Conservation (phyloP, 2,797 vertebrate genomes). For the Trichosurus vulpecula region DNA sequence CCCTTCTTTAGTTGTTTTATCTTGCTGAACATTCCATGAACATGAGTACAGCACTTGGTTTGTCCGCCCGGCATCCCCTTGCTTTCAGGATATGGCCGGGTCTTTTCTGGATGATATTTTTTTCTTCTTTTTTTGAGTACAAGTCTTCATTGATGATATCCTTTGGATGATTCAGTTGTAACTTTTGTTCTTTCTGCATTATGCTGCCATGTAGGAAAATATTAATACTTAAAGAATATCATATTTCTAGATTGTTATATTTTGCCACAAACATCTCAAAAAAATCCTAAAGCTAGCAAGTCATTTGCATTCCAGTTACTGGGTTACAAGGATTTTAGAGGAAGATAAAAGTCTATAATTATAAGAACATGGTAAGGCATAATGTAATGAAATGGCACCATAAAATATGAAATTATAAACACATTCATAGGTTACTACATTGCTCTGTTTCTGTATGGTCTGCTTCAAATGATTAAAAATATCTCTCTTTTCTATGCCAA, state of each 20-base stretch:
- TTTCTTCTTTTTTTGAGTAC: neutral
- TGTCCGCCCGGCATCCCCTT: neutral
- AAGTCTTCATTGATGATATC: neutral
- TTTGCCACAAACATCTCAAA: neutral
- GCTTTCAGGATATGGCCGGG: neutral
- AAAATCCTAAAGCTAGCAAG: neutral
- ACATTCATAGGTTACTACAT: neutral
- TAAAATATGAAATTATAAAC: constrained; percentile 1
- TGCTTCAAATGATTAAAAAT: neutral
- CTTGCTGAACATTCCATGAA: neutral
- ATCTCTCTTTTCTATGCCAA: neutral
- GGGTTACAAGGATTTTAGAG: neutral
- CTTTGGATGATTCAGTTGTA: neutral
- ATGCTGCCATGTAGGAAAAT: neutral
- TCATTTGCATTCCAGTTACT: neutral
- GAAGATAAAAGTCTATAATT: neutral
- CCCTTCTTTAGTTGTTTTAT: neutral
- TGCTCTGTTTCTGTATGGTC: neutral
- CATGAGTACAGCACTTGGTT: neutral
- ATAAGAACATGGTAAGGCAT: neutral
- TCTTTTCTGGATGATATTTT: neutral
- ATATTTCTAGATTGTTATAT: neutral
- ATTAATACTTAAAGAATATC: neutral
- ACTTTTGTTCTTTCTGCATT: neutral
- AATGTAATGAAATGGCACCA: neutral